A percentile compares a stretch with the other conserved stretches of the same genome.
Evolutionary conservation across 1,140 invertebrate genomes (phyloP).

Genomic region (Drosophila santomea): DNA sequence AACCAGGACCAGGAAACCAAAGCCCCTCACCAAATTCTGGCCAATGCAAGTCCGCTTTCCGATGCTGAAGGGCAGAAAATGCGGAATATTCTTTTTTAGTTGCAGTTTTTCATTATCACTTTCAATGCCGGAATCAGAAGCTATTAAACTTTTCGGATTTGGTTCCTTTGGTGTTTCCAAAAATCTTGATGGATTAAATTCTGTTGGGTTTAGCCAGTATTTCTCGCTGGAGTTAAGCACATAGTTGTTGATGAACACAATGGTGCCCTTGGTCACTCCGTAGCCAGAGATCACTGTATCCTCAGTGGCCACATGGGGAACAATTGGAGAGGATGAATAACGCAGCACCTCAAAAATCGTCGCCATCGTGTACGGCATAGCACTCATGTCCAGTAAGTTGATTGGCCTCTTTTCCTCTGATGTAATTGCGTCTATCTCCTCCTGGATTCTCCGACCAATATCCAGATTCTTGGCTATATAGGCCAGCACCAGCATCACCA

Average conservation of each 20-base stretch:
- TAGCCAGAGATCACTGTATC: constrained; percentile 91
- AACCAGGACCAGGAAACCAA: constrained; percentile 90
- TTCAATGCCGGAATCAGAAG: constrained; percentile 46
- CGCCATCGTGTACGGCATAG: constrained; percentile 93
- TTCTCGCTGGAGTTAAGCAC: constrained; percentile 91
- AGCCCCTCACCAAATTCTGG: constrained; percentile 92
- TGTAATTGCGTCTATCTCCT: constrained; percentile 89
- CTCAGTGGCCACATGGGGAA: constrained; percentile 94
- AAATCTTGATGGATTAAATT: constrained; percentile 91
- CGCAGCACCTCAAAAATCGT: constrained; percentile 92
- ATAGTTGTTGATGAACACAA: constrained; percentile 95
- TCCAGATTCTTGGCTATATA: constrained; percentile 88
- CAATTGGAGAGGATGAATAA: constrained; percentile 93
- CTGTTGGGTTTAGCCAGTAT: constrained; percentile 90
- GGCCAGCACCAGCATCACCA: constrained; percentile 91
- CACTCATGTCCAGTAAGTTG: constrained; percentile 88
- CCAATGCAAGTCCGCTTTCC: constrained; percentile 95
- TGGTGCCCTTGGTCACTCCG: constrained; percentile 90
- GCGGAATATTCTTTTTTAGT: constrained; percentile 86
- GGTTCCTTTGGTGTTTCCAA: constrained; percentile 26
- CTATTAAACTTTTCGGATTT: not conserved
- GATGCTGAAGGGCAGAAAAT: constrained; percentile 95
- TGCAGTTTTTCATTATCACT: constrained; percentile 22
- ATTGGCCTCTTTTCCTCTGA: constrained; percentile 86
- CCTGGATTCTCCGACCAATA: constrained; percentile 88